Evolutionary conservation across 1,140 invertebrate species (phyloP).

Genomic region (Bombus pyrosoma): DNA sequence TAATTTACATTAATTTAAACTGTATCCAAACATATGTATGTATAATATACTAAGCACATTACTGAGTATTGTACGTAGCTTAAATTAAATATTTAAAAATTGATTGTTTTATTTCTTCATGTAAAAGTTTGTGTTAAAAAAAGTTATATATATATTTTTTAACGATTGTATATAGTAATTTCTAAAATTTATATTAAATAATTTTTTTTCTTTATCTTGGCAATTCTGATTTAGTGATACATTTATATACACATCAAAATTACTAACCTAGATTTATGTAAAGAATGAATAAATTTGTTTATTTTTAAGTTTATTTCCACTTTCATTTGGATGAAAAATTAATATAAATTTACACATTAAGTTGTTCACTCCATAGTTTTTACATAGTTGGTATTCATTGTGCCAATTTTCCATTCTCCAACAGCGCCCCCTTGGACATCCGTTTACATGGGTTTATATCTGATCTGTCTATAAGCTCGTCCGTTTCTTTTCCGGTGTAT

Average conservation of each 20-base stretch:
- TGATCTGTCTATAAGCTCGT: neutral
- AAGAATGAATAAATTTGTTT: neutral
- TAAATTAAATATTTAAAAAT: neutral
- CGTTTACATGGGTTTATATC: slow-evolving; percentile 1
- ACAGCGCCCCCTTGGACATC: slow-evolving; percentile 40
- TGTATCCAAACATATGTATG: neutral
- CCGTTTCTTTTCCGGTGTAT: slow-evolving; percentile 66
- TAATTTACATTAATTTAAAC: neutral
- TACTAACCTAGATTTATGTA: neutral
- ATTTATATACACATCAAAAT: neutral
- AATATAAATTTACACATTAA: neutral
- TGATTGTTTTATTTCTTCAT: too few species aligned
- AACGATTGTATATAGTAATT: neutral
- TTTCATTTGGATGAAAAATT: neutral
- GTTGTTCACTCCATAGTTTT: neutral
- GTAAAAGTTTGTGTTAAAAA: too few species aligned
- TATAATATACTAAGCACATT: neutral
- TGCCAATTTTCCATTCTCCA: neutral
- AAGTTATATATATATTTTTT: neutral
- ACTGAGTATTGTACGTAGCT: neutral
- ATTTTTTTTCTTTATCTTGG: slow-evolving; percentile 4
- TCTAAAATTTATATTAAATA: neutral
- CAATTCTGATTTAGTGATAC: neutral
- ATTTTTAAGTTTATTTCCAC: neutral
- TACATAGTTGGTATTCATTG: neutral